phyloP scores from a whole-genome alignment of 2,888 invertebrate species.

The Lasioglossum malachurum region DNA sequence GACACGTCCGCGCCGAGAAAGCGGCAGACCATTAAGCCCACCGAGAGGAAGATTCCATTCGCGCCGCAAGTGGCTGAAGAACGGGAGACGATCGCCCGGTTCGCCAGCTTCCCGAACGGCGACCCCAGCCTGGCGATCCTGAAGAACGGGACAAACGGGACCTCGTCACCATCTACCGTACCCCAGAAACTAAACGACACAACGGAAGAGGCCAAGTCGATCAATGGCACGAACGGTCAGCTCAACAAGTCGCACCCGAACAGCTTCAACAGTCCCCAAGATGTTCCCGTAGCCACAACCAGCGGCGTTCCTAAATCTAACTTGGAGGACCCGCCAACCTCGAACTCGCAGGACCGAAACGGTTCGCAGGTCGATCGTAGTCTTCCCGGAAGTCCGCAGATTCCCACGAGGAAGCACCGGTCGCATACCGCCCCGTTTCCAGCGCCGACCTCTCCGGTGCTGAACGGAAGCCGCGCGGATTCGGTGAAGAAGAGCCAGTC shows the following conservation, averaged over 20 bases:
- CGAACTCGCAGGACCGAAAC: slow-evolving; percentile 16
- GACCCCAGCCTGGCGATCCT: slow-evolving; percentile 75
- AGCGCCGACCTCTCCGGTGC: slow-evolving; percentile 41
- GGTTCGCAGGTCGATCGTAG: neutral
- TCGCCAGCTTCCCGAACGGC: slow-evolving; percentile 80
- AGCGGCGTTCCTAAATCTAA: neutral
- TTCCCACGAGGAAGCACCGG: slow-evolving; percentile 77
- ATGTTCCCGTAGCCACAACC: slow-evolving; percentile 33
- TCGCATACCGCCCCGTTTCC: slow-evolving; percentile 75
- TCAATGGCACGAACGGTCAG: slow-evolving; percentile 39
- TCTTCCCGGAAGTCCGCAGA: slow-evolving; percentile 72
- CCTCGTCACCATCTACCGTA: neutral
- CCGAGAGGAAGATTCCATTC: slow-evolving; percentile 79
- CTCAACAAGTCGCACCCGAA: slow-evolving; percentile 18
- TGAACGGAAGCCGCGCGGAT: slow-evolving; percentile 63
- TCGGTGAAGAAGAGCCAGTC: slow-evolving; percentile 63
- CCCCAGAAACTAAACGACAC: neutral
- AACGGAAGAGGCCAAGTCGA: slow-evolving; percentile 18
- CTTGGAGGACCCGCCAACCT: neutral
- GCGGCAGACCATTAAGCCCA: slow-evolving; percentile 63
- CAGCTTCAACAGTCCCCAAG: slow-evolving; percentile 36
- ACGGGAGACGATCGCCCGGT: slow-evolving; percentile 77
- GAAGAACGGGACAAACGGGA: slow-evolving; percentile 51
- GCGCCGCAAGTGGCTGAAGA: slow-evolving; percentile 81
- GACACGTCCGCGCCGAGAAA: slow-evolving; percentile 55